A percentile compares a stretch with the other conserved stretches of the same genome.
These are phyloP conservation scores for Lagria hirta DNA, from an alignment of 2,888 invertebrate species.

Conservation along the genomic window DNA sequence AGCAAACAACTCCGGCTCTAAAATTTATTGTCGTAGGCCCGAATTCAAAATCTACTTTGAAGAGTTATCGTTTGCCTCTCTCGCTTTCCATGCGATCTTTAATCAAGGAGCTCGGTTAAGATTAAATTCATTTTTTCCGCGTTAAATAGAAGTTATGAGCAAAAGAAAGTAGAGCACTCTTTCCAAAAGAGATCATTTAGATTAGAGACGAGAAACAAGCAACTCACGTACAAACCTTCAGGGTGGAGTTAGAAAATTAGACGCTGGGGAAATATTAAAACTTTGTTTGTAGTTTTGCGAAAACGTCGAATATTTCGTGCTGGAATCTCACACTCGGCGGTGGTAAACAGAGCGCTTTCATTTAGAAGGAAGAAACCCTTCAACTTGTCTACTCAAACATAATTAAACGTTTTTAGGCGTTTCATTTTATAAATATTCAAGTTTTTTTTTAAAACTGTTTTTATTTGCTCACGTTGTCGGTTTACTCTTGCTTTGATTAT, in stretches of 20 bases:
- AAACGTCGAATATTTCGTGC: conserved; percentile 25
- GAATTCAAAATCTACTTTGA: conserved; percentile 4
- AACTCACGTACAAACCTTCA: conserved; percentile 43
- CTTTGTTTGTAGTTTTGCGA: conserved; percentile 44
- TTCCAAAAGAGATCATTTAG: conserved; percentile 42
- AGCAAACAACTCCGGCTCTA: conserved; percentile 6
- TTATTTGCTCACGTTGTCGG: no score
- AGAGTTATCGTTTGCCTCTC: conserved; percentile 16
- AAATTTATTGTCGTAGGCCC: conserved; percentile 21
- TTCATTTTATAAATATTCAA: no score
- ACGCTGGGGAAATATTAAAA: conserved; percentile 48
- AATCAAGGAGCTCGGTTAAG: conserved; percentile 12
- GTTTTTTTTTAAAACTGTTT: no score
- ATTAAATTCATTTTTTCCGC: conserved; percentile 23
- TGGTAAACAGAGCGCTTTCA: no score
- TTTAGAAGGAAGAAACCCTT: no score
- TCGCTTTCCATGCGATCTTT: conserved; percentile 8
- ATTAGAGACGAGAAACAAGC: conserved; percentile 41
- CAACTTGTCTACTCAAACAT: no score
- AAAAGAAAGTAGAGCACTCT: conserved; percentile 14
- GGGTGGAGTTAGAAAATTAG: conserved; percentile 46
- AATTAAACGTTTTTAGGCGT: no score
- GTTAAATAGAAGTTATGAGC: conserved; percentile 22
- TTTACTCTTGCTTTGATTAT: no score
- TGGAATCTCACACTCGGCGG: conserved; percentile 6